phyloP scores from a whole-genome alignment of 2,888 invertebrate genomes.

The Chouioia cunea region DNA sequence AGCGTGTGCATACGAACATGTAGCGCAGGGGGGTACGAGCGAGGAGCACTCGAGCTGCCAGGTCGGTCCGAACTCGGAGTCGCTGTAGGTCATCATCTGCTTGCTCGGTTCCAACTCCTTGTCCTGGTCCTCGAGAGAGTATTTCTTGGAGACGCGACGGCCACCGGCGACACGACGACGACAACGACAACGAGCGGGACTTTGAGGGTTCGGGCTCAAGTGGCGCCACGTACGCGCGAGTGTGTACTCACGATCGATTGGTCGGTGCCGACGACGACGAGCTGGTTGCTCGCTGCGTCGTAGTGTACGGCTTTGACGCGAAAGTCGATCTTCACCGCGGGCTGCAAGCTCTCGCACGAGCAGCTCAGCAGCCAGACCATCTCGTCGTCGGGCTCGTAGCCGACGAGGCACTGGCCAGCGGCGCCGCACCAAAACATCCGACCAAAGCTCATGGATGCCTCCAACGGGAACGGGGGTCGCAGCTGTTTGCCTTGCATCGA shows the following conservation, averaged over 20 bases:
- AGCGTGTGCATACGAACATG: no score
- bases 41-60: constrained; percentile 52
- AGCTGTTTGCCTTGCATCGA: constrained; percentile 54
- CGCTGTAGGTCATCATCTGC: constrained; percentile 47
- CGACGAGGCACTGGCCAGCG: constrained; percentile 42
- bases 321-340: constrained; percentile 51
- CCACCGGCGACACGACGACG: no score
- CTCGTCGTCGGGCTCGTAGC: constrained; percentile 50
- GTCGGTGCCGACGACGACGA: constrained; percentile 50
- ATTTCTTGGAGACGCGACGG: no score
- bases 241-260: constrained; percentile 49
- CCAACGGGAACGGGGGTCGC: constrained; percentile 48
- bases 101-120: constrained; percentile 45
- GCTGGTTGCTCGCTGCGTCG: constrained; percentile 45
- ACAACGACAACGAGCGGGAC: no score
- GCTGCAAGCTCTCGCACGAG: constrained; percentile 32
- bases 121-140: constrained; percentile 46
- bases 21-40: constrained; percentile 49
- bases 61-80: constrained; percentile 51
- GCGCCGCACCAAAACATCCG: constrained; percentile 52
- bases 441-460: constrained; percentile 50
- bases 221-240: not conserved
- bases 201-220: not conserved
- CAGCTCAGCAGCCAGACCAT: constrained; percentile 51
- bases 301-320: constrained; percentile 49